Conservation (phyloP, 2,113 vertebrate species). For the Phalacrocorax pelagicus region DNA sequence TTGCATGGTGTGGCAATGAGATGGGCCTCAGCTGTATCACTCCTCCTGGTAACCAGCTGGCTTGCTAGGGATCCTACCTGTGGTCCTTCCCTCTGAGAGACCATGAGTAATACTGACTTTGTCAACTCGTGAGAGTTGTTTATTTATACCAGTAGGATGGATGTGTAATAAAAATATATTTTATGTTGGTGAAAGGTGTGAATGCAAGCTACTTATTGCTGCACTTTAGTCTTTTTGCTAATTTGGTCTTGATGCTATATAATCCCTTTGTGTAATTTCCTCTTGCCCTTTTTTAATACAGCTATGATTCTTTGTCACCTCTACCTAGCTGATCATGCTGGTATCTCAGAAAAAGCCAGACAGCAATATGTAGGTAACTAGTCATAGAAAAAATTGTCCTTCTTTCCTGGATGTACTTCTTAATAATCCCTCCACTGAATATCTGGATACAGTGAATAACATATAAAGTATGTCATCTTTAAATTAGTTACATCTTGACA, state of each 20-base stretch:
- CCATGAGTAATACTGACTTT: not conserved
- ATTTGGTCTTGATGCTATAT: not conserved
- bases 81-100: not conserved
- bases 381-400: not conserved
- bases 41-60: not conserved
- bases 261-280: not conserved
- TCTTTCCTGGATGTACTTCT: not conserved
- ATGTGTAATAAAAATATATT: accelerated
- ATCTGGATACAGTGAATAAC: not conserved
- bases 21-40: not conserved
- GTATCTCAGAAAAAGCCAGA: not conserved
- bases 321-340: not conserved
- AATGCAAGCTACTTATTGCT: not conserved
- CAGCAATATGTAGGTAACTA: not conserved
- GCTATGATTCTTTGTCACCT: not conserved
- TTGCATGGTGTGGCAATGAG: not conserved
- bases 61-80: not conserved
- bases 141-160: not conserved
- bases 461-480: not conserved
- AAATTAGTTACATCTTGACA: not conserved
- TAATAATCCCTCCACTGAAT: not conserved
- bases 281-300: not conserved
- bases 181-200: not conserved
- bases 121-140: not conserved
- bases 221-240: not conserved